phyloP scores from a whole-genome alignment of 2,797 vertebrate species.

The Tragopan temminckii region DNA sequence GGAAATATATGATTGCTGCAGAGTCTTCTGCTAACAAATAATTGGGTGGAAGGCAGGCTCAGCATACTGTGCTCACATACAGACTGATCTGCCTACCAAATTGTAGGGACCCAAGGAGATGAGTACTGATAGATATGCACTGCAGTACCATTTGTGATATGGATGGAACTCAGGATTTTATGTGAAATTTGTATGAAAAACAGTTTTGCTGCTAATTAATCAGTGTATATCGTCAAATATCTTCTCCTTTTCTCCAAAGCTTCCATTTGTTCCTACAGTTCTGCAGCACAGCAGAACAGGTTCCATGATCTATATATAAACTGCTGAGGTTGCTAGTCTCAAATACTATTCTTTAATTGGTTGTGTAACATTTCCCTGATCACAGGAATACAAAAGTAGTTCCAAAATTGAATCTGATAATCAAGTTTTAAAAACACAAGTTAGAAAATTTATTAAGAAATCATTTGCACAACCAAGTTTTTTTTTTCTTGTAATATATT shows the following conservation, averaged over 20 bases:
- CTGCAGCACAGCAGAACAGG: constrained; percentile 32
- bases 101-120: not conserved
- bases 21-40: not conserved
- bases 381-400: not conserved
- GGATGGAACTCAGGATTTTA: not conserved
- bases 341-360: not conserved
- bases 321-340: not conserved
- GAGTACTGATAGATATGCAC: not conserved
- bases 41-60: not conserved
- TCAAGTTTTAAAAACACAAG: not conserved
- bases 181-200: not conserved
- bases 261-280: constrained; percentile 33
- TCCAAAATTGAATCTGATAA: not conserved
- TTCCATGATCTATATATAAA: constrained; percentile 31
- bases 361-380: not conserved
- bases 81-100: not conserved
- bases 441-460: not conserved
- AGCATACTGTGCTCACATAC: not conserved
- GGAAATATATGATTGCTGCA: not conserved
- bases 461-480: not conserved
- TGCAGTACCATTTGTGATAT: not conserved
- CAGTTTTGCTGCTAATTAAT: not conserved
- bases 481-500: not conserved
- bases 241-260: not conserved
- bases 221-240: not conserved